These are phyloP conservation scores for Oenanthe oenanthe DNA, from an alignment of 2,113 vertebrate genomes.

Conservation along the genomic window DNA sequence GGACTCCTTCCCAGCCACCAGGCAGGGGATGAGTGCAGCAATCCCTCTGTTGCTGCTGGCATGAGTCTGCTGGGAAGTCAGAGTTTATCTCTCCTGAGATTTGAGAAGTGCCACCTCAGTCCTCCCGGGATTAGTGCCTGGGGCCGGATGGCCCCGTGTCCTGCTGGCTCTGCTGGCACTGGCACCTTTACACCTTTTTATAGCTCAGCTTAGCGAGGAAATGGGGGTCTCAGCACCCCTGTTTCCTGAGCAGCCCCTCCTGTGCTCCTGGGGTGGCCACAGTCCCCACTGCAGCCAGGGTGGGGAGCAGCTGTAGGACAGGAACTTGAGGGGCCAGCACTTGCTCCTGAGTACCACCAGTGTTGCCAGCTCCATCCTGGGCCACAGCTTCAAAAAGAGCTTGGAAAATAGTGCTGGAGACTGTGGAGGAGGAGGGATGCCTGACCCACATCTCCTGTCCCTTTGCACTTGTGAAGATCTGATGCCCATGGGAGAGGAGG, in stretches of 20 bases:
- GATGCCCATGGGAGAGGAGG: rapidly evolving
- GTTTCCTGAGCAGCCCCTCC: background rate
- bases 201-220: constrained; percentile 13
- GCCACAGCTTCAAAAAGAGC: background rate
- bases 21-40: background rate
- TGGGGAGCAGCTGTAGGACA: background rate
- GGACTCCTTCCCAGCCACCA: background rate
- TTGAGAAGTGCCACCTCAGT: constrained; percentile 2
- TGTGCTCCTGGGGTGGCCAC: background rate
- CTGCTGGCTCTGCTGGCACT: background rate
- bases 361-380: background rate
- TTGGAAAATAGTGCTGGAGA: background rate
- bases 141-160: background rate
- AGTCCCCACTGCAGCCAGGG: background rate
- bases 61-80: background rate
- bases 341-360: background rate
- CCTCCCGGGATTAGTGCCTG: background rate
- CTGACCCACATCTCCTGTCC: background rate
- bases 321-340: background rate
- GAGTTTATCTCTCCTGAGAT: constrained; percentile 22
- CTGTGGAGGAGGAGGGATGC: background rate
- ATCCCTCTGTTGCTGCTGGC: background rate
- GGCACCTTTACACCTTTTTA: constrained; percentile 8
- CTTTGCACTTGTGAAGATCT: background rate
- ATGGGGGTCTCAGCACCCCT: background rate